phyloP scores from a whole-genome alignment of 1,140 invertebrate genomes.

The Copidosoma floridanum region DNA sequence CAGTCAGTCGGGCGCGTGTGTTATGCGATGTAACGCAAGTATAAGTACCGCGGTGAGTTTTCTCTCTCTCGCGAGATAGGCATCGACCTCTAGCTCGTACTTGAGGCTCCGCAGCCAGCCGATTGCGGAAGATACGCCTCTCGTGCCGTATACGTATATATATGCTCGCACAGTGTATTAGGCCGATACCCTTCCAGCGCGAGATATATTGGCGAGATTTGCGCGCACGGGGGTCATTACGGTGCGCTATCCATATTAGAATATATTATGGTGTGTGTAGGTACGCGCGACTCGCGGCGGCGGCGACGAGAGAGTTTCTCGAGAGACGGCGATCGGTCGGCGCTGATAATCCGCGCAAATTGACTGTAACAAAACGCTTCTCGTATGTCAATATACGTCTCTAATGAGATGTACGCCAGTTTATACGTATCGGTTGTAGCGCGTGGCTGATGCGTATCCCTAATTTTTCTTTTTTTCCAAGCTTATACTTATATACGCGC shows the following conservation, averaged over 20 bases:
- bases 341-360: conserved; percentile 17
- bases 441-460: too few species aligned
- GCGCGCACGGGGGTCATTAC: conserved; percentile 18
- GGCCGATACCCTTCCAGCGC: neutral
- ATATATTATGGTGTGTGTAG: too few species aligned
- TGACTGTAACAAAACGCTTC: conserved; percentile 16
- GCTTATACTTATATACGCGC: too few species aligned
- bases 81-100: conserved; percentile 15
- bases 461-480: too few species aligned
- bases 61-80: conserved; percentile 4
- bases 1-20: too few species aligned
- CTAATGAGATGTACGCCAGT: conserved; percentile 17
- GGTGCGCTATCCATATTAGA: conserved; percentile 4
- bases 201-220: conserved; percentile 20
- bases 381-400: conserved; percentile 20
- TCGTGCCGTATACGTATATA: neutral
- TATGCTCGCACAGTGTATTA: neutral
- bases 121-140: conserved; percentile 6
- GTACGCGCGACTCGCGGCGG: too few species aligned
- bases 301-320: too few species aligned
- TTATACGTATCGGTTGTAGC: too few species aligned
- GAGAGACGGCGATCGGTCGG: neutral
- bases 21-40: too few species aligned
- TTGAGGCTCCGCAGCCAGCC: too few species aligned
- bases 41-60: neutral